Evolutionary conservation across 1,140 invertebrate genomes (phyloP).

Genomic region (Pachyrhynchus sulphureomaculatus): DNA sequence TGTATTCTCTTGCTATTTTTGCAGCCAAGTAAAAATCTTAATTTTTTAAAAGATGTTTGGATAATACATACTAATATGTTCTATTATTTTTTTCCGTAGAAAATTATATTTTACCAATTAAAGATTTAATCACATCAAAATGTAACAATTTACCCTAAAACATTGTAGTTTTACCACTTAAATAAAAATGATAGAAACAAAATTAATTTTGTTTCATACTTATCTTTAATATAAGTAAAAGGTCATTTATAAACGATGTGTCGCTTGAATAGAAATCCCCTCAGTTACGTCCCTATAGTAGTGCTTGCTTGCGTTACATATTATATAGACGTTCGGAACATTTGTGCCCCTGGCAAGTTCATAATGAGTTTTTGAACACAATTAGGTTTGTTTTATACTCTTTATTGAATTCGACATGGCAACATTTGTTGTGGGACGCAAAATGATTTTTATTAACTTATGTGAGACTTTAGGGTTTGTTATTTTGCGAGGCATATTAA

Average conservation of each 20-base stretch:
- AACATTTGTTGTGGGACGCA: conserved; percentile 44
- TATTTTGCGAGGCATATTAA: conserved; percentile 15
- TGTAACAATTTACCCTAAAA: no score
- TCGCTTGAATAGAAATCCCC: conserved; percentile 26
- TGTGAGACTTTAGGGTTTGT: conserved; percentile 21
- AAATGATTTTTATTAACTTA: conserved; percentile 41
- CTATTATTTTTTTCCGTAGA: no score
- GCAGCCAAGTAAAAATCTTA: no score
- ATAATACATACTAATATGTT: no score
- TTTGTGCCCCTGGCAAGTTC: conserved; percentile 40
- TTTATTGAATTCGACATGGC: conserved; percentile 42
- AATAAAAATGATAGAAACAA: no score
- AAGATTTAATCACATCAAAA: no score
- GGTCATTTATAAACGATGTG: conserved; percentile 29
- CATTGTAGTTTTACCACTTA: no score
- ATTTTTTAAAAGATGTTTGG: no score
- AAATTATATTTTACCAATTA: no score
- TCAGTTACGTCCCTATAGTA: conserved; percentile 22
- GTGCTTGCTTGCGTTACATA: conserved; percentile 34
- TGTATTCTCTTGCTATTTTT: no score
- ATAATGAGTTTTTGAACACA: conserved; percentile 47
- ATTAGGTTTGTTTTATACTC: conserved; percentile 44
- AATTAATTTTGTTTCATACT: no score
- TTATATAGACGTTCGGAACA: conserved; percentile 45
- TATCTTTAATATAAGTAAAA: conserved; percentile 11